Evolutionary conservation across 2,888 invertebrate species (phyloP).

Genomic region (Tipula lateralis): DNA sequence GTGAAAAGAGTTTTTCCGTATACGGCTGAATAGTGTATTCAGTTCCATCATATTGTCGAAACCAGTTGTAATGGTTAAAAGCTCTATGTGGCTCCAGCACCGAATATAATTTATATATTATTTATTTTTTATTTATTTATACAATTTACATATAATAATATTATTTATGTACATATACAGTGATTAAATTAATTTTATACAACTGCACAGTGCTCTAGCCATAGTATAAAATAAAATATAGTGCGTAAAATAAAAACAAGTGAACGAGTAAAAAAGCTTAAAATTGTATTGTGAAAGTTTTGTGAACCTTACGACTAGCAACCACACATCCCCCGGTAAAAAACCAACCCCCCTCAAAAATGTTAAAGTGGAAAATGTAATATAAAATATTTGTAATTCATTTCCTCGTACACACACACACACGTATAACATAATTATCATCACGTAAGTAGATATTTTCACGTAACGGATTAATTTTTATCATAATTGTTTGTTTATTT

Average conservation of each 20-base stretch:
- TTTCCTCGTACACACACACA: no score
- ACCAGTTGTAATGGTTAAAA: slow-evolving; percentile 1
- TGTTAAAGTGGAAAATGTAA: not conserved
- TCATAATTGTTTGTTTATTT: not conserved
- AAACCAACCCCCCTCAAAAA: no score
- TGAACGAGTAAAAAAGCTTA: not conserved
- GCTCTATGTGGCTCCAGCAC: not conserved
- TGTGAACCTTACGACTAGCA: not conserved
- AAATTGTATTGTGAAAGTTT: not conserved
- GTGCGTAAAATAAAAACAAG: not conserved
- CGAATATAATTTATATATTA: not conserved
- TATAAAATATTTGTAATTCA: not conserved
- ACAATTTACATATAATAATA: not conserved
- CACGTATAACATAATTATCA: not conserved
- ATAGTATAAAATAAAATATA: not conserved
- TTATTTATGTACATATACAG: no score
- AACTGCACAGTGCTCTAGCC: not conserved
- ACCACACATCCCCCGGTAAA: not conserved
- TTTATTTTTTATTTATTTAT: not conserved
- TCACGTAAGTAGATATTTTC: not conserved
- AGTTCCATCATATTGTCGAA: not conserved
- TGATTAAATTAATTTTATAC: not conserved
- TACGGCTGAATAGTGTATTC: not conserved
- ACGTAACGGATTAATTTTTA: not conserved
- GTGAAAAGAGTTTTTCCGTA: not conserved